Base-by-base conservation (phyloP, 1,140 invertebrate genomes). In the Drosophila quadrilineata region DNA sequence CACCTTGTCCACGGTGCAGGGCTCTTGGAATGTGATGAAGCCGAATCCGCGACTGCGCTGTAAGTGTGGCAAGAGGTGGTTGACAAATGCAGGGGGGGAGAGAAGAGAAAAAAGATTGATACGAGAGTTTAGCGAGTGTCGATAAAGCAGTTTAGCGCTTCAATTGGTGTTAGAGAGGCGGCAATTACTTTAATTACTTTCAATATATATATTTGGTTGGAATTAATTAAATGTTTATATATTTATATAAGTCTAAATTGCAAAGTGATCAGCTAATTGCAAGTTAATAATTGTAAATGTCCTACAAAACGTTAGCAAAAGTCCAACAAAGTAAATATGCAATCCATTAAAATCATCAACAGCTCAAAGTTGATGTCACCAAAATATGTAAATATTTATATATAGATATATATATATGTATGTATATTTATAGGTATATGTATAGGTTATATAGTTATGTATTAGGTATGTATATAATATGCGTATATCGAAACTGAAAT, bases 21-120 rank as follows among this genome's bases (percentile, higher is more conserved):
- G 94, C 89, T 97, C 96, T 87, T 95, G 94, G 91, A 97, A 98
- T 87, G 96, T 97, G 88, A 98, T 97, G 92, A 97, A 98, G 75
- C 96, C 96, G 91, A 97, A 97, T 75, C 96, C 96, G 77, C 96
- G 94, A 92, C 95, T 97, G 89, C 96, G 94, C 96, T 97, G 93
- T 89, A 93, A 93, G 87, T 69, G 43, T 49, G 53, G 38, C 19
- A 24, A 64, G 46, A 57, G 33, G 59, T n/a, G n/a, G n/a, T n/a
- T n/a, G 31, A 50, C n/a, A 56, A 26, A 43, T 29, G 22, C 17
- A 59, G 49, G 41, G 52, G 29, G 35, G 53, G 31, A 75, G 22
- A 75, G 22, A 71, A 17, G 45, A 31, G 35, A 36, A 29, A 29
- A 41, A 10, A 12, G 22, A 9, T 19, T 29, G 12, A 22, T 26